Conservation (phyloP, 2,113 vertebrate genomes). For the Steatornis caripensis region DNA sequence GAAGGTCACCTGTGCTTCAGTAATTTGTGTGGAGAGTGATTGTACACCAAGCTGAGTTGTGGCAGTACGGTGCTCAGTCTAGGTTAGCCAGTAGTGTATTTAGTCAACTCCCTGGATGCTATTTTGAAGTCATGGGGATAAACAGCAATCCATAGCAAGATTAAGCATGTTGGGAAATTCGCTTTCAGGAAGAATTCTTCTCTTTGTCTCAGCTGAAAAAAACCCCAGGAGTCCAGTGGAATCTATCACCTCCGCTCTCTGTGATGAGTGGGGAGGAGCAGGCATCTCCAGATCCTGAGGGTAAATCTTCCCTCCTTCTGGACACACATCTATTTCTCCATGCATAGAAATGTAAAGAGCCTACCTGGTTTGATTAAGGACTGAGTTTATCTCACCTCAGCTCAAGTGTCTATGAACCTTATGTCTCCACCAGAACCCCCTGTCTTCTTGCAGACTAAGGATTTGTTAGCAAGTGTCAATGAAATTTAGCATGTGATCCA, state of each 20-base stretch:
- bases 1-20: not conserved
- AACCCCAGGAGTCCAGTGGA: not conserved
- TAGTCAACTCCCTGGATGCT: too few relatives aligned
- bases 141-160: not conserved
- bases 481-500: not conserved
- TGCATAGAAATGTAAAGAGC: not conserved
- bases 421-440: not conserved
- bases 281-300: not conserved
- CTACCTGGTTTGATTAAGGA: too few relatives aligned
- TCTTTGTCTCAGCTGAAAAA: not conserved
- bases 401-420: not conserved
- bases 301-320: not conserved
- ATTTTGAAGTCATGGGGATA: not conserved
- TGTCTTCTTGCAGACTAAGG: not conserved
- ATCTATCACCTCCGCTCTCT: not conserved
- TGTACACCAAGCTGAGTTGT: not conserved
- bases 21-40: not conserved
- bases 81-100: not conserved
- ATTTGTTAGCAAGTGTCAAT: not conserved
- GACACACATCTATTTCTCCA: not conserved
- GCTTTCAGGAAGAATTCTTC: not conserved
- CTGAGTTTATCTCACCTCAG: not conserved
- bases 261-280: not conserved
- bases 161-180: not conserved
- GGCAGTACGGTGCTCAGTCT: not conserved